A percentile compares a stretch with the other conserved stretches of the same genome.
Conservation (phyloP, 2,888 invertebrate genomes). For the Bugula neritina region DNA sequence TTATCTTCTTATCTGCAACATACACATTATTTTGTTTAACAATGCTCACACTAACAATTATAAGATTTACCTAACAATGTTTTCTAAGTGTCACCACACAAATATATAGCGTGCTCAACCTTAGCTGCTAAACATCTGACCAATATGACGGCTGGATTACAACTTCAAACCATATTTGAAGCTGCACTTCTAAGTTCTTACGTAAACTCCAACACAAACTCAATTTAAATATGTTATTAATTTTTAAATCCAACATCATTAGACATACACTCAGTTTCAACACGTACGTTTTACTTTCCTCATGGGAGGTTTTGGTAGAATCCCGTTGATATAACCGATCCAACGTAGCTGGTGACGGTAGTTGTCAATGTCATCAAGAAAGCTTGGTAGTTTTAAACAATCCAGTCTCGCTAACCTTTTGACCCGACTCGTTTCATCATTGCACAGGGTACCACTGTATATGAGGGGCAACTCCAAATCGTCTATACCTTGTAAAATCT, state of each 20-base stretch:
- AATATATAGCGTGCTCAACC: no score
- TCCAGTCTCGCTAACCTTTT: slow-evolving; percentile 43
- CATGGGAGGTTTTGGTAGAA: slow-evolving; percentile 30
- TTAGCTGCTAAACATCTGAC: no score
- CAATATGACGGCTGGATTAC: no score
- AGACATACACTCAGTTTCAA: no score
- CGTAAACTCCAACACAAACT: no score
- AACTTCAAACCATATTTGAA: no score
- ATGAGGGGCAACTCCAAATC: slow-evolving; percentile 48
- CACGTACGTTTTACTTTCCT: background rate
- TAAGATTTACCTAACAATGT: no score
- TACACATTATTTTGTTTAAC: background rate
- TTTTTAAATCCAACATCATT: no score
- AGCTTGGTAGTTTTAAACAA: slow-evolving; percentile 43
- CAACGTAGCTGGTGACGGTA: slow-evolving; percentile 40
- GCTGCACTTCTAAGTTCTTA: no score
- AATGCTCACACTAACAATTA: no score
- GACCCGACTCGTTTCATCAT: slow-evolving; percentile 43
- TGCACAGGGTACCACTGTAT: slow-evolving; percentile 48
- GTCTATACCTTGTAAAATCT: slow-evolving; percentile 47
- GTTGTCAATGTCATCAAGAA: slow-evolving; percentile 43
- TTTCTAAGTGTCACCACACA: no score
- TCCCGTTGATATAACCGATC: slow-evolving; percentile 42
- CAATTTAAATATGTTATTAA: no score
- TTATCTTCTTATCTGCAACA: background rate